Evolutionary conservation across 2,797 vertebrate genomes (phyloP).

Genomic region (Halcyon smyrnensis): DNA sequence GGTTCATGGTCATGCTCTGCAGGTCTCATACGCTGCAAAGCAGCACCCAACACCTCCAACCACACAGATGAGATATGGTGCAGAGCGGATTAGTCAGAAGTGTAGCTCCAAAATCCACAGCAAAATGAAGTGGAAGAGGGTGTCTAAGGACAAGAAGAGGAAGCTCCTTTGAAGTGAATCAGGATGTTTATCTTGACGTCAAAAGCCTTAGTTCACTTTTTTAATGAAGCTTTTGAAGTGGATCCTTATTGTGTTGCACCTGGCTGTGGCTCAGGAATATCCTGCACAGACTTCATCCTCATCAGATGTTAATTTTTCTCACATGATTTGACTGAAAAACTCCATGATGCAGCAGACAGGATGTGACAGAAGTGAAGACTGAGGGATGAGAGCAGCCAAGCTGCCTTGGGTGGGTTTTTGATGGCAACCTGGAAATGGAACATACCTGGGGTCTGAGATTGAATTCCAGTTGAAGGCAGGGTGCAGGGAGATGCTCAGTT

Average conservation of each 20-base stretch:
- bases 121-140: background rate
- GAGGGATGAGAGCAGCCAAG: background rate
- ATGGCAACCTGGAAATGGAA: background rate
- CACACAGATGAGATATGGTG: fast-evolving
- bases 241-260: background rate
- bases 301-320: background rate
- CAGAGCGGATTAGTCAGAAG: background rate
- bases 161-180: constrained; percentile 17
- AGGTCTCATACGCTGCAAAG: background rate
- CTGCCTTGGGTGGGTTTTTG: background rate
- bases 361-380: background rate
- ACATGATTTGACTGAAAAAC: background rate
- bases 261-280: background rate
- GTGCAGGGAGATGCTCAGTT: background rate
- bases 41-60: background rate
- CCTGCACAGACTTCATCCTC: background rate
- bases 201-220: background rate
- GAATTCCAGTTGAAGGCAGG: background rate
- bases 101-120: background rate
- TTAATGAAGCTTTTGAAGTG: constrained; percentile 40
- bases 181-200: constrained; percentile 12
- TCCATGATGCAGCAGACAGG: background rate
- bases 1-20: background rate
- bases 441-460: background rate
- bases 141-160: constrained; percentile 5